These are phyloP conservation scores for Acropora yongei DNA, from an alignment of 64 coral and sea anemone genomes.

Conservation along the genomic window DNA sequence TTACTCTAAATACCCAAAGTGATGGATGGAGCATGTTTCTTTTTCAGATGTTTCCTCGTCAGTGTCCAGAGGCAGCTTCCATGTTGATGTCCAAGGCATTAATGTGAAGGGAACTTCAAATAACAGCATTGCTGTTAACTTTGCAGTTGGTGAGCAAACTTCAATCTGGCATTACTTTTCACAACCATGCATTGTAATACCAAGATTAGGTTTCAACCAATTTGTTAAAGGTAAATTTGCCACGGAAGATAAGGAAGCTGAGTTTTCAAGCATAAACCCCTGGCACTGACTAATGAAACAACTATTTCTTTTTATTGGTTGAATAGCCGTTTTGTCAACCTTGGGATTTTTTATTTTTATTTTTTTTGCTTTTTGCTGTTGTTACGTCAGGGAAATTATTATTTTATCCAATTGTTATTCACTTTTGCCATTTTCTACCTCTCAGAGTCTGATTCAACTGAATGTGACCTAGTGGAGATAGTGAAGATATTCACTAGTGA, in stretches of 20 bases:
- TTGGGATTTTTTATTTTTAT: too few relatives aligned
- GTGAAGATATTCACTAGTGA: constrained; percentile 19
- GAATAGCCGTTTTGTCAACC: too few relatives aligned
- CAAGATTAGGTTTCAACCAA: too few relatives aligned
- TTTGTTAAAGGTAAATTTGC: too few relatives aligned
- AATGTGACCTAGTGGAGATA: constrained; percentile 29
- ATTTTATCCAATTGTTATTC: neutral
- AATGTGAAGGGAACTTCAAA: neutral
- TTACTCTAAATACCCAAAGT: too few relatives aligned
- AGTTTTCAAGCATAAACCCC: too few relatives aligned
- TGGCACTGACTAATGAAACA: too few relatives aligned
- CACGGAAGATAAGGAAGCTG: too few relatives aligned
- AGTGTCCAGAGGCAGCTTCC: neutral
- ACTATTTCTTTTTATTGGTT: too few relatives aligned
- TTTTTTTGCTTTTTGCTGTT: too few relatives aligned
- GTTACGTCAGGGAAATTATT: neutral
- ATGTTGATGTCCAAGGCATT: constrained; percentile 6
- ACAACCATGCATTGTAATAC: neutral
- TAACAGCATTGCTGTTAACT: constrained; percentile 25
- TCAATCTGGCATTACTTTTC: neutral
- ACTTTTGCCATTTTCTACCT: neutral
- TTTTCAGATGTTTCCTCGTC: neutral
- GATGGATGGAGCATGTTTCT: neutral
- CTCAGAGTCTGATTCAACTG: neutral
- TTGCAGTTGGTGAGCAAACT: constrained; percentile 40